Conservation (phyloP, 2,113 vertebrate species). For the Anser cygnoides region DNA sequence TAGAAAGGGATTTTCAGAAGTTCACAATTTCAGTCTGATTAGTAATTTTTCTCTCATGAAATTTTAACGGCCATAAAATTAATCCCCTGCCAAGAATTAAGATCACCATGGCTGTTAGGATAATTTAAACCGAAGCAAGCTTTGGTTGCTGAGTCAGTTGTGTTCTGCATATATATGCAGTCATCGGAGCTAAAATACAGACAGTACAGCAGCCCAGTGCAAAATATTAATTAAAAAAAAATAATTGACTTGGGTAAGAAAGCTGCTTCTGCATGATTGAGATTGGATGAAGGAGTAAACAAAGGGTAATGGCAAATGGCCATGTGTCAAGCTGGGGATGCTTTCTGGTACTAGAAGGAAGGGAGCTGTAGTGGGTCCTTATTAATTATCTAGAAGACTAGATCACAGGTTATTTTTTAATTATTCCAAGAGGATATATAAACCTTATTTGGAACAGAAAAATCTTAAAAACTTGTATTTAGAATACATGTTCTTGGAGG, state of each 20-base stretch:
- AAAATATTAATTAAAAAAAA: slow-evolving; percentile 37
- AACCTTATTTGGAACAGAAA: neutral
- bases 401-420: neutral
- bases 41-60: neutral
- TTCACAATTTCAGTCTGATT: neutral
- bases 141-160: slow-evolving; percentile 14
- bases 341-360: neutral
- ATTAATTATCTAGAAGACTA: neutral
- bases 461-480: neutral
- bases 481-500: neutral
- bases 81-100: neutral
- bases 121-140: neutral
- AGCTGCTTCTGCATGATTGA: neutral
- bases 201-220: neutral
- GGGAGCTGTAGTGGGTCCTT: neutral
- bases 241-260: slow-evolving; percentile 32
- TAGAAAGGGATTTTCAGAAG: neutral
- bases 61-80: slow-evolving; percentile 7
- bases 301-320: neutral
- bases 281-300: neutral
- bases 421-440: neutral
- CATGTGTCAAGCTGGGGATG: neutral
- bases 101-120: neutral
- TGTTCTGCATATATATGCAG: neutral
- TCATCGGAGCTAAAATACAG: neutral